A percentile compares a stretch with the other conserved stretches of the same genome.
Conservation (phyloP, 2,888 invertebrate genomes). For the Chouioia cunea region DNA sequence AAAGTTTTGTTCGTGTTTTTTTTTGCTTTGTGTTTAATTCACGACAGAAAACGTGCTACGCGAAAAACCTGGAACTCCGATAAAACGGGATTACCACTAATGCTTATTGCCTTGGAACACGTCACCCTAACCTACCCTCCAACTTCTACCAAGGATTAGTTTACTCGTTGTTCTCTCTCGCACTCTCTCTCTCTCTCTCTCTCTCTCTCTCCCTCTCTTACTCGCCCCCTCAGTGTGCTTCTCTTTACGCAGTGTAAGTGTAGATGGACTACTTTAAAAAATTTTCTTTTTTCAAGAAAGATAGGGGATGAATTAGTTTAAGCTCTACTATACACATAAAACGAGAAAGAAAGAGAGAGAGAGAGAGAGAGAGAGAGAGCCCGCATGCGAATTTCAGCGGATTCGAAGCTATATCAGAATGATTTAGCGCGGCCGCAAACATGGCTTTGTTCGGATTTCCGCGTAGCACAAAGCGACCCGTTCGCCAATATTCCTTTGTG, state of each 20-base stretch:
- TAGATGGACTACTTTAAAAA: too few species aligned
- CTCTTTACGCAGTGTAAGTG: neutral
- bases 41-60: too few species aligned
- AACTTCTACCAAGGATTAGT: slow-evolving; percentile 33
- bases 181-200: slow-evolving; percentile 1
- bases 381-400: neutral
- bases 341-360: too few species aligned
- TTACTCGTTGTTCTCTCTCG: slow-evolving; percentile 1
- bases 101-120: slow-evolving; percentile 56
- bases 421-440: slow-evolving; percentile 43
- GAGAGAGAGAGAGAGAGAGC: too few species aligned
- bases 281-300: slow-evolving; percentile 39
- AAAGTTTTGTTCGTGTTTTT: neutral
- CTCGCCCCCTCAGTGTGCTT: too few species aligned
- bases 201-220: slow-evolving; percentile 4
- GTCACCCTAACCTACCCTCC: slow-evolving; percentile 23
- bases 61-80: slow-evolving; percentile 39
- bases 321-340: slow-evolving; percentile 7
- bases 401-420: slow-evolving; percentile 24
- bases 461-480: slow-evolving; percentile 12
- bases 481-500: slow-evolving; percentile 34
- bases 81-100: slow-evolving; percentile 62
- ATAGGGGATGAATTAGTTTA: slow-evolving; percentile 45
- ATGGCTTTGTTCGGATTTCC: slow-evolving; percentile 42
- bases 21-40: neutral